Percentiles rank a stretch among this genome's conserved stretches.
Conservation (phyloP, 2,113 vertebrate genomes). For the Perca fluviatilis region DNA sequence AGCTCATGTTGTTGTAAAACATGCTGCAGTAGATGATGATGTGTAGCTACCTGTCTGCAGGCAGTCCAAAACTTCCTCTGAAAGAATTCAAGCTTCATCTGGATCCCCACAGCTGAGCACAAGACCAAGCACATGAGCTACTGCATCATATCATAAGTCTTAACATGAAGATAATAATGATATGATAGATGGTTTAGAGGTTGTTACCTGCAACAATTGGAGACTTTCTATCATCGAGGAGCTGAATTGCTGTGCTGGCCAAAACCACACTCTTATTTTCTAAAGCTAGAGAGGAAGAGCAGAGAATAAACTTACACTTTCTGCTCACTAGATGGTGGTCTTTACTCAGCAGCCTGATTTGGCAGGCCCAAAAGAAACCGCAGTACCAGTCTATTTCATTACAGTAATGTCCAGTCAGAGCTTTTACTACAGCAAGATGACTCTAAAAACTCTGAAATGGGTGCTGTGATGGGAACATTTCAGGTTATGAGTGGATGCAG, state of each 20-base stretch:
- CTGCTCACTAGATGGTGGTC: constrained; percentile 68
- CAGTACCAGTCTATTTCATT: constrained; percentile 35
- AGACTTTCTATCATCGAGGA: constrained; percentile 95
- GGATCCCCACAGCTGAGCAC: constrained; percentile 94
- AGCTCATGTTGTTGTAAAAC: not conserved
- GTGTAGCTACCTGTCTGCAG: constrained; percentile 92
- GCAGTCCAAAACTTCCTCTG: constrained; percentile 99
- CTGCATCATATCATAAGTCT: not conserved
- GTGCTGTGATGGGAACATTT: constrained; percentile 45
- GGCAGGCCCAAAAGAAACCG: constrained; percentile 3
- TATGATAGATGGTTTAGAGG: not conserved
- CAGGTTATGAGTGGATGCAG: constrained; percentile 43
- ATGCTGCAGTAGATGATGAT: not conserved
- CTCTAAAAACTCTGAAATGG: constrained; percentile 38
- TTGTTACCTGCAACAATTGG: constrained; percentile 94
- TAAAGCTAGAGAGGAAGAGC: constrained; percentile 67
- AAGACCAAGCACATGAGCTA: not conserved
- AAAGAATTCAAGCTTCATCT: constrained; percentile 99
- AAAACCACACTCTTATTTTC: constrained; percentile 97
- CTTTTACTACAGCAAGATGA: constrained; percentile 25
- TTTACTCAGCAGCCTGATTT: constrained; percentile 11
- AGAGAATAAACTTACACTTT: constrained; percentile 18
- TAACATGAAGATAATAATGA: not conserved
- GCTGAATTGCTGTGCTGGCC: constrained; percentile 96
- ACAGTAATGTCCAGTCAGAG: constrained; percentile 46